Conservation (phyloP, 2,113 vertebrate genomes). For the Smithornis capensis region DNA sequence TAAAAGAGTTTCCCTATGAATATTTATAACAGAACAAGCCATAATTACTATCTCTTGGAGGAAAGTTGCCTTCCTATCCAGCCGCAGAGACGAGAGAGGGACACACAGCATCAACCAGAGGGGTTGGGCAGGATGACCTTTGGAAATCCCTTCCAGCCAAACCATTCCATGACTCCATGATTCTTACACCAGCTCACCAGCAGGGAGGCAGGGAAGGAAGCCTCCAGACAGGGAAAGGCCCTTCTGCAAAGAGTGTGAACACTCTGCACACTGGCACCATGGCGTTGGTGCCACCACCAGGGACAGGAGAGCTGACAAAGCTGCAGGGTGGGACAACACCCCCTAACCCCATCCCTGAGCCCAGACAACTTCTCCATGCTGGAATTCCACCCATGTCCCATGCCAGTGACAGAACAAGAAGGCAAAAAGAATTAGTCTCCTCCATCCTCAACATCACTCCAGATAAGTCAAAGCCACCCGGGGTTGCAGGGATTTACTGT, state of each 20-base stretch:
- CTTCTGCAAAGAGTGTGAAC: neutral
- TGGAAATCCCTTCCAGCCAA: neutral
- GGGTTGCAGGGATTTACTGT: neutral
- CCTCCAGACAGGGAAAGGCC: neutral
- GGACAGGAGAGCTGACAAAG: neutral
- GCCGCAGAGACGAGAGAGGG: neutral
- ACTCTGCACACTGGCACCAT: neutral
- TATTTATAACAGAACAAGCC: slow-evolving; percentile 35
- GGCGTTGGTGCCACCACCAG: neutral
- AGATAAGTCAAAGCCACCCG: neutral
- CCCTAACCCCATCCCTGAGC: neutral
- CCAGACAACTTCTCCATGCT: neutral
- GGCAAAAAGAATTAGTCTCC: neutral
- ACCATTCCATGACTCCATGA: neutral
- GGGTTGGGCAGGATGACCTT: neutral
- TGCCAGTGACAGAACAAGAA: neutral
- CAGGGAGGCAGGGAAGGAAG: neutral
- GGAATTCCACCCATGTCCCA: neutral
- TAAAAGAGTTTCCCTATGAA: slow-evolving; percentile 36
- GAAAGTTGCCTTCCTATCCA: neutral
- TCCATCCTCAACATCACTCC: slow-evolving; percentile 1
- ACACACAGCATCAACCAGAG: accelerated
- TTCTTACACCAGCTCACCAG: neutral
- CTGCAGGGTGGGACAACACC: neutral
- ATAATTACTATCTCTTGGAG: slow-evolving; percentile 10